Percentiles rank a stretch among this genome's conserved stretches.
phyloP scores from a whole-genome alignment of 2,888 invertebrate species.

The Callimorpha dominula region DNA sequence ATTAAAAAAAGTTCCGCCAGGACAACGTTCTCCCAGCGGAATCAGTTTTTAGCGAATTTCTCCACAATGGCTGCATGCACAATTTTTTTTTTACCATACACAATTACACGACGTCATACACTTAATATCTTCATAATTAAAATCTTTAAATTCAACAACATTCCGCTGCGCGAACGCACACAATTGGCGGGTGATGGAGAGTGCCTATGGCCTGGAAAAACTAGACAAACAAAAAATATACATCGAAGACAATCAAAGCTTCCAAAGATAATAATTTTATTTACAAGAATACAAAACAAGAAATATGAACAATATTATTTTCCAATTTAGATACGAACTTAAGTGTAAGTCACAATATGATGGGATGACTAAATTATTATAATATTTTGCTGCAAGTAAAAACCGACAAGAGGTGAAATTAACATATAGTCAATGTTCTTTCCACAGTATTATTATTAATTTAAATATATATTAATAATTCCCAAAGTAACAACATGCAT shows the following conservation, averaged over 20 bases:
- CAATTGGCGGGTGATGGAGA: too few species aligned
- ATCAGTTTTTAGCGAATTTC: too few species aligned
- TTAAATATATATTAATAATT: background rate
- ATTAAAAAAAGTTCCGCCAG: too few species aligned
- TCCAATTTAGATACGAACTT: slow-evolving; percentile 12
- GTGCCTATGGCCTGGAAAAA: too few species aligned
- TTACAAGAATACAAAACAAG: slow-evolving; percentile 41
- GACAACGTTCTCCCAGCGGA: too few species aligned
- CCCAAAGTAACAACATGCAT: background rate
- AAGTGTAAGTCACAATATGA: slow-evolving; percentile 11
- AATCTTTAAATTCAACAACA: too few species aligned
- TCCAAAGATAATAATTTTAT: slow-evolving; percentile 17
- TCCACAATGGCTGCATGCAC: too few species aligned
- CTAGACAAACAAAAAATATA: background rate
- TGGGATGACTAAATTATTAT: background rate
- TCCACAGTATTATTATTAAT: too few species aligned
- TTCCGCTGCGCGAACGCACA: too few species aligned
- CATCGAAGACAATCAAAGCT: background rate
- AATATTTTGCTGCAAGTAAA: background rate
- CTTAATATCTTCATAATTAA: too few species aligned
- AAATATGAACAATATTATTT: slow-evolving; percentile 31
- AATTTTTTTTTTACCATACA: too few species aligned
- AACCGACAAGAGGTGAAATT: background rate
- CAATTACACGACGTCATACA: too few species aligned
- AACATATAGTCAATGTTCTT: background rate